phyloP scores from a whole-genome alignment of 2,888 invertebrate genomes.

The Miltochrista miniata region DNA sequence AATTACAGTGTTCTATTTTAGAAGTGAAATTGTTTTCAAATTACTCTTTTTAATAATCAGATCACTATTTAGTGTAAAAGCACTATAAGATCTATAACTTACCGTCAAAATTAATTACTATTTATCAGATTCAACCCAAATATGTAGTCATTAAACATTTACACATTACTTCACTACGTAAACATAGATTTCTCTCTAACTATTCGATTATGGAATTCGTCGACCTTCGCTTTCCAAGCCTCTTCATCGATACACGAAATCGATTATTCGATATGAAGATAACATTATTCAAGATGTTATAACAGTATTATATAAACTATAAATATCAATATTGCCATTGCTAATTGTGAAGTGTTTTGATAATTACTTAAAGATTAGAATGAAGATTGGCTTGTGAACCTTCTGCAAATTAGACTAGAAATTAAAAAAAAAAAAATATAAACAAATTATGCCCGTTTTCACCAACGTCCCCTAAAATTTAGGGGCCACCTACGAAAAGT shows the following conservation, averaged over 20 bases:
- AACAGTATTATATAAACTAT: neutral
- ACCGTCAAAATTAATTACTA: slow-evolving; percentile 6
- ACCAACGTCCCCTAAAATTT: too few relatives aligned
- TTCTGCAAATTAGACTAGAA: too few relatives aligned
- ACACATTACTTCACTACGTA: neutral
- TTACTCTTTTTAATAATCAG: neutral
- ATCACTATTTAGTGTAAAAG: neutral
- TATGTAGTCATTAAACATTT: neutral
- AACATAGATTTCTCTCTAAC: slow-evolving; percentile 16
- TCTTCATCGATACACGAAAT: slow-evolving; percentile 6
- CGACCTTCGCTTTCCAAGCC: slow-evolving; percentile 10
- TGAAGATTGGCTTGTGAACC: too few relatives aligned
- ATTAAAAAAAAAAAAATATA: too few relatives aligned
- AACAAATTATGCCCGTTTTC: too few relatives aligned
- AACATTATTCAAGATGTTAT: slow-evolving; percentile 5
- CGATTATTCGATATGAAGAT: slow-evolving; percentile 1
- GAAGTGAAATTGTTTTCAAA: too few relatives aligned
- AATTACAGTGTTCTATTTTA: too few relatives aligned
- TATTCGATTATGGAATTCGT: slow-evolving; percentile 11
- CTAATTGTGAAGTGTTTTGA: too few relatives aligned
- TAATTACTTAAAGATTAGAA: too few relatives aligned
- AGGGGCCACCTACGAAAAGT: too few relatives aligned
- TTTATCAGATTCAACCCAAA: neutral
- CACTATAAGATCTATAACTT: slow-evolving; percentile 2
- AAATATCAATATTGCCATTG: too few relatives aligned